Evolutionary conservation across 2,888 invertebrate species (phyloP), one percentile per base, ranked within the genome.

Genomic region (Alviniconcha strummeri): DNA sequence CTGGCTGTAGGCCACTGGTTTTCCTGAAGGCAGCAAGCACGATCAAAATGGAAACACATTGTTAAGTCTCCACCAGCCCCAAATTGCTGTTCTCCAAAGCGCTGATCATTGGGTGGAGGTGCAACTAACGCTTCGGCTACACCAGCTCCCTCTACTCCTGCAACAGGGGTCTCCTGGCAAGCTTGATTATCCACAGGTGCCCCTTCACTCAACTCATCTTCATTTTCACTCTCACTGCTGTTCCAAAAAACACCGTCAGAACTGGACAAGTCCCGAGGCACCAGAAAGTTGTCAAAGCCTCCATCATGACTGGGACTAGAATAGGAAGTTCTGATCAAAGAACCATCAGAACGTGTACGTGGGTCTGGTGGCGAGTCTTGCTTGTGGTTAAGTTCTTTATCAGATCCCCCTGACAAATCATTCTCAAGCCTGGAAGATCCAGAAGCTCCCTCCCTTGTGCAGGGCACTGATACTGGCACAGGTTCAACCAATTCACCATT

Each of bases 401-500:
- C 77, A 17, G 82, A 82, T 7, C 82, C 82, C 6, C 76, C 82
- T 55, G 82, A 77, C 71, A 60, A 69, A 17, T 82, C n/a, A 54
- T 80, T 77, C 19, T 71, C 57, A n/a, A 60, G 75, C 15, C 67
- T 64, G 19, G 82, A 78, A 36, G 69, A 55, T n/a, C 56, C 13
- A 36, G 69, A 55, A 15, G 69, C 13, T 36, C 11, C 7, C 13
- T 67, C 77, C n/a, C 36, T 52, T 69, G 17, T 57, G 36, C 6
- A n/a, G 19, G 77, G 56, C 17, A 60, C n/a, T 4, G 64, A 52
- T 15, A 71, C 55, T 13, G 19, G 15, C 19, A 19, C 74, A 7
- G 74, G 80, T 11, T 85, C 84, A 3, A 76, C 88, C 76, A 89
- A 88, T 85, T 90, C 90, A 19, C 89, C 89, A 85, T 89, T 88